These are phyloP conservation scores for Heteronetta atricapilla DNA, from an alignment of 2,113 vertebrate genomes.

Conservation along the genomic window DNA sequence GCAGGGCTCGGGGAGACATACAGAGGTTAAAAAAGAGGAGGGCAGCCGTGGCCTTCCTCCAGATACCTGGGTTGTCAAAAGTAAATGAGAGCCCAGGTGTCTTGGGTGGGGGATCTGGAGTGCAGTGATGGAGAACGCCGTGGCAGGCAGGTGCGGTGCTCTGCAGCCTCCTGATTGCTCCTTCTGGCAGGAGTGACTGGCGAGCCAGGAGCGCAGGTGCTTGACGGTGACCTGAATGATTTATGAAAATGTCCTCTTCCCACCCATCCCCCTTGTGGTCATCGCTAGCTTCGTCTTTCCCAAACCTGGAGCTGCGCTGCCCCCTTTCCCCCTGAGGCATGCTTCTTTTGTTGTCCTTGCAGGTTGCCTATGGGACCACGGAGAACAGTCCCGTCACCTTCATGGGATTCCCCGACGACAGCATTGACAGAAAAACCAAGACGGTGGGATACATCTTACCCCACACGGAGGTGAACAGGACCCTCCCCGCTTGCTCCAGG, in stretches of 20 bases:
- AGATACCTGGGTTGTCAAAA: neutral
- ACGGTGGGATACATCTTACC: conserved; percentile 84
- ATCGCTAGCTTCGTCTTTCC: neutral
- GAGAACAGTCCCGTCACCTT: conserved; percentile 97
- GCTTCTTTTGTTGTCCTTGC: neutral
- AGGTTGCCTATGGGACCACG: conserved; percentile 93
- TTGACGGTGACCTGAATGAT: neutral
- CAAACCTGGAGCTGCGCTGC: neutral
- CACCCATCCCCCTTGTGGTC: neutral
- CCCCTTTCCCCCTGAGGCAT: neutral
- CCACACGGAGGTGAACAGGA: conserved; percentile 86
- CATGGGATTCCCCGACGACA: conserved; percentile 79
- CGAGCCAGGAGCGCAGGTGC: neutral
- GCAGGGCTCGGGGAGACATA: neutral
- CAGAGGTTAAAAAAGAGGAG: neutral
- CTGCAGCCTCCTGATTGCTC: neutral
- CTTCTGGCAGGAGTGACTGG: neutral
- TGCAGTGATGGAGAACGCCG: rapidly evolving
- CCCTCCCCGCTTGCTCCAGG: neutral
- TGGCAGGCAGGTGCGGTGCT: neutral
- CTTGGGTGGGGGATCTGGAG: neutral
- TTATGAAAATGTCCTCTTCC: neutral
- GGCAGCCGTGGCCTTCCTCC: neutral
- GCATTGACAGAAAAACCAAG: conserved; percentile 72
- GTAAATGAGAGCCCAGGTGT: too few relatives aligned